These are phyloP conservation scores for Pristionchus maxplancki DNA, from an alignment of 2,888 invertebrate genomes.

Conservation along the genomic window DNA sequence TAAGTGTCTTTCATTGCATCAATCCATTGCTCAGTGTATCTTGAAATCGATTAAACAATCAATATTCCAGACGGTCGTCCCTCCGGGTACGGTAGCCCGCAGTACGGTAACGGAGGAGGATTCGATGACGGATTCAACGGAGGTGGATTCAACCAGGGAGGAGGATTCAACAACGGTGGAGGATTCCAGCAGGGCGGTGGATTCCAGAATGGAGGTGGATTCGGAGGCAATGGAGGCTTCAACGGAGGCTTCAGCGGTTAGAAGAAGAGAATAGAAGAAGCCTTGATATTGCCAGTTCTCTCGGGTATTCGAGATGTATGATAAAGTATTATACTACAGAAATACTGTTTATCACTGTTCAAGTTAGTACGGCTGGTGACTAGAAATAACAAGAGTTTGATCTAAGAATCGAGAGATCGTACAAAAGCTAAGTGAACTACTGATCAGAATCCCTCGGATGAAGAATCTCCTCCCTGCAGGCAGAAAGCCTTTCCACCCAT, in stretches of 20 bases:
- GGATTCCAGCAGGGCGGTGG: background rate
- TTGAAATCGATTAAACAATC: background rate
- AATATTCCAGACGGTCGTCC: too few species aligned
- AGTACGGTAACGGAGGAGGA: background rate
- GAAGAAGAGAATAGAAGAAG: background rate
- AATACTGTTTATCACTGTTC: too few species aligned
- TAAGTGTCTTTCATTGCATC: background rate
- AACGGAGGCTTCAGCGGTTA: background rate
- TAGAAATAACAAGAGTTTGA: too few species aligned
- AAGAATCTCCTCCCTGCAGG: background rate
- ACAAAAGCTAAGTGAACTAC: too few species aligned
- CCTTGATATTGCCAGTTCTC: background rate
- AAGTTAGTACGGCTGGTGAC: too few species aligned
- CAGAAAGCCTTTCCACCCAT: background rate
- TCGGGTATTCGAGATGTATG: background rate
- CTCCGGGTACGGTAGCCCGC: too few species aligned
- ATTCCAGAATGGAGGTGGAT: background rate
- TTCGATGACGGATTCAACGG: background rate
- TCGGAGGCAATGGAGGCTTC: background rate
- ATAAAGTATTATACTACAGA: too few species aligned
- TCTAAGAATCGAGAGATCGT: too few species aligned
- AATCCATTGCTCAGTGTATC: background rate
- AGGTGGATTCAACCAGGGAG: background rate
- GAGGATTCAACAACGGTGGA: background rate
- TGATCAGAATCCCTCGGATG: background rate